Conservation (phyloP, 1,140 invertebrate genomes). For the Glossosoma conforme region DNA sequence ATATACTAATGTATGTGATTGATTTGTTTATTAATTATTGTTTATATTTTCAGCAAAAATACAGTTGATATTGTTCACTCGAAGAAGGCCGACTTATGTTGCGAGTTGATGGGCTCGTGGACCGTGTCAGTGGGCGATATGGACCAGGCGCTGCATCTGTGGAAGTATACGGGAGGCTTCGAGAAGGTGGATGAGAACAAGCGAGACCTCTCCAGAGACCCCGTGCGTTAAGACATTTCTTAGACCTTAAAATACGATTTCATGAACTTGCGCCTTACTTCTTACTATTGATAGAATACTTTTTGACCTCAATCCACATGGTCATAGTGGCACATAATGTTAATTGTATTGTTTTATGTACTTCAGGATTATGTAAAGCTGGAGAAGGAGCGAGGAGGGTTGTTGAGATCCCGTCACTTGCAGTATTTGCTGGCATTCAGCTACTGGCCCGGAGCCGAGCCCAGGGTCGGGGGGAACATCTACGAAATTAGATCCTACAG, state of each 20-base stretch:
- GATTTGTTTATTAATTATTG: too few species aligned
- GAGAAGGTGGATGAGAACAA: slow-evolving; percentile 79
- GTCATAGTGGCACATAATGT: too few species aligned
- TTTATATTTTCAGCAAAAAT: slow-evolving; percentile 61
- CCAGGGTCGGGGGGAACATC: slow-evolving; percentile 71
- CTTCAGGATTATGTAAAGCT: slow-evolving; percentile 72
- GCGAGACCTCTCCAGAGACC: slow-evolving; percentile 63
- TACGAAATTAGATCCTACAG: slow-evolving; percentile 91
- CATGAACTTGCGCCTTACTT: too few species aligned
- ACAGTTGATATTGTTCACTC: slow-evolving; percentile 73
- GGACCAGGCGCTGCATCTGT: slow-evolving; percentile 93
- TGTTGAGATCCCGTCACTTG: slow-evolving; percentile 81
- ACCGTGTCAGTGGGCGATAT: slow-evolving; percentile 93
- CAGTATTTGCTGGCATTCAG: slow-evolving; percentile 90
- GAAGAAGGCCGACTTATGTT: slow-evolving; percentile 63
- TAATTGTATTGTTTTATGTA: too few species aligned
- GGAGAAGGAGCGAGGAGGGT: slow-evolving; percentile 74
- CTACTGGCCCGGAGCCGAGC: slow-evolving; percentile 79
- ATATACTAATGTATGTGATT: too few species aligned
- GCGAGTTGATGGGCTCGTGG: slow-evolving; percentile 79
- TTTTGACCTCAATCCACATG: too few species aligned
- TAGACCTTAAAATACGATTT: too few species aligned
- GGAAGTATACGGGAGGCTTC: slow-evolving; percentile 91
- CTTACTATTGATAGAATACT: too few species aligned
- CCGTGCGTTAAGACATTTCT: slow-evolving; percentile 50